phyloP scores from a whole-genome alignment of 2,113 vertebrate species.

The Panthera tigris region DNA sequence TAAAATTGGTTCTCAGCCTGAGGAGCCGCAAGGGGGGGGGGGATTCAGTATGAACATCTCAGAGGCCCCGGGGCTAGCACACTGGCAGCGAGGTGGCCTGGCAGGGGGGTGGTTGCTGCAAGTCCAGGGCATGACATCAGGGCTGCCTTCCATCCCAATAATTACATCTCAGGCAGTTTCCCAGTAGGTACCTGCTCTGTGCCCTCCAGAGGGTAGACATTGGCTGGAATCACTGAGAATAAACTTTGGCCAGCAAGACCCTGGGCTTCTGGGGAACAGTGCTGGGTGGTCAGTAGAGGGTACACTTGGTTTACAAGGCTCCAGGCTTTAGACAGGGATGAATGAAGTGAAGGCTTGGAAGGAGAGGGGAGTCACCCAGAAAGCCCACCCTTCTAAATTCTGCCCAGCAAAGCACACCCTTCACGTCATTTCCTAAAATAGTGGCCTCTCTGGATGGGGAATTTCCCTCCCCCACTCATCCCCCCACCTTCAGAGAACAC shows the following conservation, averaged over 20 bases:
- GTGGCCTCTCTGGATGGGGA: background rate
- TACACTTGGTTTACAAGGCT: background rate
- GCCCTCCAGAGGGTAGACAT: background rate
- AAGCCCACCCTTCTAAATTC: background rate
- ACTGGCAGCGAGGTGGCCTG: accelerated
- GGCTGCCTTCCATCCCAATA: background rate
- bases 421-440: accelerated
- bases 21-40: background rate
- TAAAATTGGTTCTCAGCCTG: conserved; percentile 68
- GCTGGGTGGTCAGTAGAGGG: background rate
- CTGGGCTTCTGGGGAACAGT: background rate
- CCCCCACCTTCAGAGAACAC: background rate
- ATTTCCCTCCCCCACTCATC: background rate
- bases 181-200: accelerated
- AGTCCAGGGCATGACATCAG: background rate
- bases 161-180: background rate
- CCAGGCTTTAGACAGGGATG: background rate
- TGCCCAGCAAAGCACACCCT: background rate
- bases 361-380: background rate
- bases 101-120: accelerated
- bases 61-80: background rate
- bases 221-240: background rate
- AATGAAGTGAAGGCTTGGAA: background rate
- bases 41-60: background rate
- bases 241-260: background rate